Evolutionary conservation across 2,888 invertebrate species (phyloP).

Genomic region (Stenurella melanura): DNA sequence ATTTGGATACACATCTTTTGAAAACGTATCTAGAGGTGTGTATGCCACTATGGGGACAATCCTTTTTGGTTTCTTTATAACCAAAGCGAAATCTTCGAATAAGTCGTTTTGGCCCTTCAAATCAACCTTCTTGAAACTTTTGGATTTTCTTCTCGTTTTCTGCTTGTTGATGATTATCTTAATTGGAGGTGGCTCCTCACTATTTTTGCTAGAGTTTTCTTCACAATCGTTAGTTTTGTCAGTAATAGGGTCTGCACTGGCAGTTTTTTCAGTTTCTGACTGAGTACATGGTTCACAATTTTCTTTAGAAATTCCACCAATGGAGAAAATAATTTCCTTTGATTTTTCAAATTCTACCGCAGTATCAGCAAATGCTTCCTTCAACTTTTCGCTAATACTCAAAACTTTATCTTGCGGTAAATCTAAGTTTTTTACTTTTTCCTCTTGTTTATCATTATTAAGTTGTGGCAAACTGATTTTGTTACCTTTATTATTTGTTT

Average conservation of each 20-base stretch:
- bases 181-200: slow-evolving; percentile 48
- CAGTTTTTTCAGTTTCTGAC: background rate
- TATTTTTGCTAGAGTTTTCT: background rate
- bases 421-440: background rate
- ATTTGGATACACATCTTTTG: slow-evolving; percentile 44
- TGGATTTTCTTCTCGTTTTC: slow-evolving; percentile 60
- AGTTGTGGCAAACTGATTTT: background rate
- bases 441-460: background rate
- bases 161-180: slow-evolving; percentile 55
- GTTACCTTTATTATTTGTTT: background rate
- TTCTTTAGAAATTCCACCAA: background rate
- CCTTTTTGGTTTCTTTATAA: slow-evolving; percentile 61
- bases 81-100: slow-evolving; percentile 61
- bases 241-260: background rate
- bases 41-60: slow-evolving; percentile 54
- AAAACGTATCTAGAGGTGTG: slow-evolving; percentile 47
- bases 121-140: slow-evolving; percentile 59
- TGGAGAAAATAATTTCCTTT: too few relatives aligned
- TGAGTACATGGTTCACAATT: background rate
- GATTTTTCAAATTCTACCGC: background rate
- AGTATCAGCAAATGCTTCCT: background rate
- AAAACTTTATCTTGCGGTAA: too few relatives aligned
- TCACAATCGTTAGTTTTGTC: background rate
- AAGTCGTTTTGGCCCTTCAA: slow-evolving; percentile 58
- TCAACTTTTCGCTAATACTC: too few relatives aligned